Percentiles rank a stretch among this genome's conserved stretches.
Evolutionary conservation across 2,113 vertebrate species (phyloP).

Genomic region (Astur gentilis): DNA sequence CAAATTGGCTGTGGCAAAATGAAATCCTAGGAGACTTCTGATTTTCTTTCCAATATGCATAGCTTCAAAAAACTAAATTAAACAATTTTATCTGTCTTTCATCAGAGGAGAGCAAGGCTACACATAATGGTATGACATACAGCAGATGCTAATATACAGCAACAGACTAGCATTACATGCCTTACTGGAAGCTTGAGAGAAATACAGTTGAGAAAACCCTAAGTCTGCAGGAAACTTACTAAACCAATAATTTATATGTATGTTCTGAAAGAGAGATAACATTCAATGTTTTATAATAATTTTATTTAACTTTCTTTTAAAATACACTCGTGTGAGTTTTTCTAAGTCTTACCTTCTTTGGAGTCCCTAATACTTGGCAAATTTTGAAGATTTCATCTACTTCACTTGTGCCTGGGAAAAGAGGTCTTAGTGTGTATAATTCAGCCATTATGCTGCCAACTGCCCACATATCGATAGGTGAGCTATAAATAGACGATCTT

Average conservation of each 20-base stretch:
- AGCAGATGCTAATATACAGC: background rate
- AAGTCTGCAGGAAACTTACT: background rate
- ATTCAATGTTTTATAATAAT: background rate
- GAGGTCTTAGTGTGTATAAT: constrained; percentile 91
- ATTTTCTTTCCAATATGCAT: background rate
- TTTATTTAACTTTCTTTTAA: background rate
- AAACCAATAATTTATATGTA: background rate
- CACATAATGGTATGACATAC: background rate
- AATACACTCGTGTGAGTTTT: background rate
- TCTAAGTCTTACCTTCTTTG: constrained; percentile 84
- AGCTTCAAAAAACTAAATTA: background rate
- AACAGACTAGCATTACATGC: background rate
- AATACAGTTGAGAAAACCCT: background rate
- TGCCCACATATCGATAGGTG: constrained; percentile 96
- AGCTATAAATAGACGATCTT: constrained; percentile 89
- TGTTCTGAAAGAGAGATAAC: background rate
- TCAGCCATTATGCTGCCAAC: constrained; percentile 99
- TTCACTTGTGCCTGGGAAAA: constrained; percentile 97
- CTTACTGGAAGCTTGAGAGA: background rate
- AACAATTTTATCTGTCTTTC: background rate
- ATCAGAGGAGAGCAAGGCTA: background rate
- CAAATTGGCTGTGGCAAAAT: background rate
- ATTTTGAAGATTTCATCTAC: constrained; percentile 99
- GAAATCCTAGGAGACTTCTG: background rate
- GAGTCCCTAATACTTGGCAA: constrained; percentile 96